Base-by-base conservation (phyloP, 2,888 invertebrate genomes). In the Ischnus inquisitorius region DNA sequence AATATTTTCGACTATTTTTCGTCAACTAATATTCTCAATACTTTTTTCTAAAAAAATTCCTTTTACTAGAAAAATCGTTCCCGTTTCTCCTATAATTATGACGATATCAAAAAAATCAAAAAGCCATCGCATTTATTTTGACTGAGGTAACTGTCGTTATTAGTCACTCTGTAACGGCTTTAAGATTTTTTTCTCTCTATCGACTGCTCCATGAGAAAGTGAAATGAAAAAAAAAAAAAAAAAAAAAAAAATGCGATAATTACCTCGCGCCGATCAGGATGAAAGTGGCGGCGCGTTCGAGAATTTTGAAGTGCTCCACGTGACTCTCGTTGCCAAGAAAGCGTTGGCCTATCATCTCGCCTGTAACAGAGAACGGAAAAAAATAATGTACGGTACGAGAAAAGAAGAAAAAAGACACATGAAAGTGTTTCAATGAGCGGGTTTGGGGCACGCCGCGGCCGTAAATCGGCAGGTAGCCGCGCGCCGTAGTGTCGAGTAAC, bases 191-290 rank as follows among this genome's bases (percentile, higher is more conserved):
- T 46, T n/a, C 12, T n/a, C 3, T 19, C 19, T 22, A 8, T 54
- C 22, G 10, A 54, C 54, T 22, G 12, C 8, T 2, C 1, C 6
- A 19, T 54, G 28, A 16, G 6, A 16, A 48, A 19, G 22, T 6
- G 12, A 48, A 19, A n/a, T n/a, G 19, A 74, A 48, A 48, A 74
- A 64, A 34, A 8, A 12, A 16, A 41, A 1, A 5, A 22, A 16
- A 43, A 14, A 2, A 28, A n/a, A 34, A 57, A 51, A 39, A 28
- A 64, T n/a, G 8, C 2, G 10, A 60, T 87, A 92, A 94, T 95
- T 95, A 97, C 97, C 97, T 97, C 91, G 98, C 98, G 90, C 98
- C 98, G 90, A 98, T 96, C 91, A 98, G 95, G 91, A 98, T 95
- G 83, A 97, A 97, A 93, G 96, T 96, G 90, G 97, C 96, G 94